Base-by-base conservation (phyloP, 2,888 invertebrate species). In the Aradus depressus region DNA sequence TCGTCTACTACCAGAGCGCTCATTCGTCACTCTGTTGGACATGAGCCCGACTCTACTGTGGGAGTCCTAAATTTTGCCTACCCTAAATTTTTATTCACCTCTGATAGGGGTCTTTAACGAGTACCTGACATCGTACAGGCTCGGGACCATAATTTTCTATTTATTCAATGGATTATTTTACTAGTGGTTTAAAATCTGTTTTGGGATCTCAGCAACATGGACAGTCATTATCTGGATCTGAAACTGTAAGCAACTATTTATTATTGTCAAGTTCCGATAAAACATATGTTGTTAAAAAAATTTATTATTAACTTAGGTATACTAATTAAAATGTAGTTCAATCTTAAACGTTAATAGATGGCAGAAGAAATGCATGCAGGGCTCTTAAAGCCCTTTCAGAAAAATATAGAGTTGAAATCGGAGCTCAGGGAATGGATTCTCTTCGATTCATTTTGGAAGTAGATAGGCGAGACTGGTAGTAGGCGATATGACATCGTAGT, bases 361-460 rank as follows among this genome's bases (percentile, higher is more conserved):
- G 98, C 66, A 76, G 97, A 34, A 73, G 96, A 61, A 96, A 97
- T 80, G 96, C 97, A 1, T 91, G 97, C 62, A 77, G 96, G 57
- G 95, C 93, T 0, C 78, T 98, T 10, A 91, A 91, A 67, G 89
- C 88, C 1, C 71, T 91, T 60, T 90, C 90, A 0, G 77, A 86
- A 65, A 93, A 91, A 64, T 93, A 89, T 67, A 78, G 97, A 2
- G 78, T 98, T 22, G 95, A 97, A 69, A 97, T 99, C 28, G 98
- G 97, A 3, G 92, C 93, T 0, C 84, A 84, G 62, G 85, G 89
- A 65, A 80, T 96, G 85, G 72, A 86, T 67, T 84, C 87, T 55
- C 66, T 86, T 50, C 64, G 69, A 1, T 72, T 83, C 72, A 85
- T 95, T 3, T 69, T 98, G 61, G 85, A 92, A 67, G 77, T 82